These are phyloP conservation scores for Notoglanidium macrostoma DNA, from an alignment of 2,797 vertebrate species.

Conservation along the genomic window DNA sequence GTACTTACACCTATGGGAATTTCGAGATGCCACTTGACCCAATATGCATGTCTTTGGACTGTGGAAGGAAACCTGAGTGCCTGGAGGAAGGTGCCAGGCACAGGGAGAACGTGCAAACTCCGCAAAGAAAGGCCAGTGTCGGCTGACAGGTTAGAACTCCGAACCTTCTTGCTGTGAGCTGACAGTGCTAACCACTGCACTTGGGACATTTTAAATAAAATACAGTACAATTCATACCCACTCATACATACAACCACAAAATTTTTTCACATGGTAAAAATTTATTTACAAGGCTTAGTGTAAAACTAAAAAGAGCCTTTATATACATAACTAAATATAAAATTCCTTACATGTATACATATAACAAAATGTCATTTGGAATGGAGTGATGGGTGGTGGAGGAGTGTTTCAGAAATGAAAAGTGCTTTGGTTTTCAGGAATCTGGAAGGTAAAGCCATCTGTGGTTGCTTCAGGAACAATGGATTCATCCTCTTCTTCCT, in stretches of 20 bases:
- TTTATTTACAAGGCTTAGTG: constrained; percentile 39
- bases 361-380: neutral
- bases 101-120: too few species aligned
- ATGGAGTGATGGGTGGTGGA: neutral
- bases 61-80: too few species aligned
- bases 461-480: constrained; percentile 83
- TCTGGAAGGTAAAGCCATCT: constrained; percentile 86
- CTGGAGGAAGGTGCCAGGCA: too few species aligned
- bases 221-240: neutral
- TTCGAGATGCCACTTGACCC: too few species aligned
- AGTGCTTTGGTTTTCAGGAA: constrained; percentile 77
- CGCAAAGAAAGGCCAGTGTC: too few species aligned
- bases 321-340: constrained; percentile 18
- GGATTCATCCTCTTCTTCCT: constrained; percentile 86
- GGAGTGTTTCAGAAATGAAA: constrained; percentile 82
- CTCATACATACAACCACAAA: neutral
- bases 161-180: too few species aligned
- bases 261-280: neutral
- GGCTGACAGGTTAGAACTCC: too few species aligned
- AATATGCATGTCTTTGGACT: too few species aligned
- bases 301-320: constrained; percentile 18
- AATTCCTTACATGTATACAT: neutral
- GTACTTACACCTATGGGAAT: too few species aligned
- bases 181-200: neutral
- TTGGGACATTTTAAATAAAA: neutral